A percentile compares a stretch with the other conserved stretches of the same genome.
These are phyloP conservation scores for Caiman crocodilus DNA, from an alignment of 2,797 vertebrate species.

Conservation along the genomic window DNA sequence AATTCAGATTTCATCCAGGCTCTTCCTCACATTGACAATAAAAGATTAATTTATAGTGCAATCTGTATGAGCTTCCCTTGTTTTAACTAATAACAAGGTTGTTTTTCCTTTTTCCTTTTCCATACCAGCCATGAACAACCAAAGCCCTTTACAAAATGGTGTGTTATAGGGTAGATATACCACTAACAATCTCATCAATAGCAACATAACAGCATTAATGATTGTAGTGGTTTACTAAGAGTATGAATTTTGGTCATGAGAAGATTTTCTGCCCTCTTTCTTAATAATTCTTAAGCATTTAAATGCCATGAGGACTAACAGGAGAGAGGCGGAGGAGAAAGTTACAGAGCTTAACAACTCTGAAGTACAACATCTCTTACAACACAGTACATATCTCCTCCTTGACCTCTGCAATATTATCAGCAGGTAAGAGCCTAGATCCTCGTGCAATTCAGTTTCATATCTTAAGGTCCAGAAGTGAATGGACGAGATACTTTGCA, in stretches of 20 bases:
- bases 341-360: background rate
- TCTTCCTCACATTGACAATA: background rate
- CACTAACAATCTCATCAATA: background rate
- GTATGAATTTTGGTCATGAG: background rate
- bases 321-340: background rate
- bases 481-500: too few species aligned
- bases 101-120: background rate
- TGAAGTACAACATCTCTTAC: background rate
- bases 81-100: background rate
- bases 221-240: background rate
- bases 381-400: background rate
- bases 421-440: background rate
- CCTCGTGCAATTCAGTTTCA: too few species aligned
- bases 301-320: background rate
- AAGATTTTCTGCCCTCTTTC: background rate
- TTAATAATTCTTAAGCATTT: conserved; percentile 1
- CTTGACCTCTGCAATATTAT: background rate
- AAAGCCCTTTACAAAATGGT: background rate
- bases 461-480: too few species aligned
- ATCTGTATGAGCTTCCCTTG: background rate
- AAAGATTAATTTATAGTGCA: background rate
- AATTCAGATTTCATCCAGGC: background rate
- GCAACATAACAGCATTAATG: background rate
- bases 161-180: background rate
- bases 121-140: background rate